phyloP scores from a whole-genome alignment of 2,888 invertebrate species.

The Agrochola macilenta region DNA sequence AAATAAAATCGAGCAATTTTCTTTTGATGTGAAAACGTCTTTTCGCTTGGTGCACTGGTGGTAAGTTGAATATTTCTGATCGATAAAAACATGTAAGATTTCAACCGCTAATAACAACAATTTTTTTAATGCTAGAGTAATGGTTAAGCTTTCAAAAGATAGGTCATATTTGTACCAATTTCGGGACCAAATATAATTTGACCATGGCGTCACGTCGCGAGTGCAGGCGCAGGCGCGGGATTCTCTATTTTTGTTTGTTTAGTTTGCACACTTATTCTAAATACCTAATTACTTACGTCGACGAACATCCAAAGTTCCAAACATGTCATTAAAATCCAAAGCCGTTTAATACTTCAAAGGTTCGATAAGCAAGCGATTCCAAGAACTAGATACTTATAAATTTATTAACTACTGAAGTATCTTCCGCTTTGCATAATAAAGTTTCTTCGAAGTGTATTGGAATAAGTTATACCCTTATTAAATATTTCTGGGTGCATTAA shows the following conservation, averaged over 20 bases:
- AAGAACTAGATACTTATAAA: slow-evolving; percentile 28
- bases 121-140: background rate
- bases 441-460: slow-evolving; percentile 29
- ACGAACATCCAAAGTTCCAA: background rate
- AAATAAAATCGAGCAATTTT: background rate
- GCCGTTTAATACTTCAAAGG: slow-evolving; percentile 27
- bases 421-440: slow-evolving; percentile 36
- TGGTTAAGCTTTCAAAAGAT: background rate
- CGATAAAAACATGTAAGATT: background rate
- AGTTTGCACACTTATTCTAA: background rate
- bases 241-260: background rate
- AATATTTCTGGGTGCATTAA: background rate
- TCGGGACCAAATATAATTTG: background rate
- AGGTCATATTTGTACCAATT: background rate
- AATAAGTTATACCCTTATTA: slow-evolving; percentile 8
- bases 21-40: background rate
- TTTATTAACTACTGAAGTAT: slow-evolving; percentile 28
- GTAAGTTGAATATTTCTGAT: background rate
- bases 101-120: background rate
- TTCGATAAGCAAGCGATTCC: slow-evolving; percentile 19
- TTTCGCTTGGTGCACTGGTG: background rate
- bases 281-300: background rate
- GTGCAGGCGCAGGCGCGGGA: background rate
- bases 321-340: slow-evolving; percentile 21
- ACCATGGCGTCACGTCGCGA: background rate